Percentiles rank a stretch among this genome's conserved stretches.
phyloP scores from a whole-genome alignment of 2,797 vertebrate genomes.

The Novumbra hubbsi region DNA sequence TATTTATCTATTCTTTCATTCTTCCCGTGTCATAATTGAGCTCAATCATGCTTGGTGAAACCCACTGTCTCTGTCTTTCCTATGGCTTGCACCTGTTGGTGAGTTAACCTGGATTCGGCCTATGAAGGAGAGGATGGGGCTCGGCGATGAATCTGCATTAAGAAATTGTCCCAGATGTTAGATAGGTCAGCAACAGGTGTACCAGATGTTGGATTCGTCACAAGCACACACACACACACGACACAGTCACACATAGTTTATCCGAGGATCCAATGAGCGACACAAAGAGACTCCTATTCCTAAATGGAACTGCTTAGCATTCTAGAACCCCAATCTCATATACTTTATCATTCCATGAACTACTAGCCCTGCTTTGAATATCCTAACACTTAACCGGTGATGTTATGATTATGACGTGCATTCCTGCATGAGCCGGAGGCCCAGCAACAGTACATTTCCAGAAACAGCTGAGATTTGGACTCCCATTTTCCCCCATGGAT shows the following conservation, averaged over 20 bases:
- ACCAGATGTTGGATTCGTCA: no score
- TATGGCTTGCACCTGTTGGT: not conserved
- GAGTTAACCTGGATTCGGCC: not conserved
- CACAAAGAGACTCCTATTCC: not conserved
- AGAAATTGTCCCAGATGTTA: not conserved
- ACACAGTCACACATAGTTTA: not conserved
- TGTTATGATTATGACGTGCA: conserved; percentile 58
- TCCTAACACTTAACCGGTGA: conserved; percentile 51
- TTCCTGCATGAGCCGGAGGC: conserved; percentile 37
- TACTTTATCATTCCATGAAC: conserved; percentile 62
- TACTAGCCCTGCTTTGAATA: conserved; percentile 47
- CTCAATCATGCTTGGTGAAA: not conserved
- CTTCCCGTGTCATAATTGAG: not conserved
- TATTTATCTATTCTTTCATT: not conserved
- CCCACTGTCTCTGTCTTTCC: not conserved
- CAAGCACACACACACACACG: not conserved
- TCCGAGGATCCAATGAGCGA: not conserved
- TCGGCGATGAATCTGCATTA: not conserved
- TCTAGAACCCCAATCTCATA: not conserved
- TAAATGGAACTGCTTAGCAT: not conserved
- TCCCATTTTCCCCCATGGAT: conserved; percentile 49
- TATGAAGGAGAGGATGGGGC: not conserved
- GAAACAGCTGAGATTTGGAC: conserved; percentile 31
- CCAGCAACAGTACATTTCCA: conserved; percentile 6
- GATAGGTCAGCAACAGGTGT: not conserved